phyloP scores from a whole-genome alignment of 1,140 invertebrate species.

The Drosophila lini region DNA sequence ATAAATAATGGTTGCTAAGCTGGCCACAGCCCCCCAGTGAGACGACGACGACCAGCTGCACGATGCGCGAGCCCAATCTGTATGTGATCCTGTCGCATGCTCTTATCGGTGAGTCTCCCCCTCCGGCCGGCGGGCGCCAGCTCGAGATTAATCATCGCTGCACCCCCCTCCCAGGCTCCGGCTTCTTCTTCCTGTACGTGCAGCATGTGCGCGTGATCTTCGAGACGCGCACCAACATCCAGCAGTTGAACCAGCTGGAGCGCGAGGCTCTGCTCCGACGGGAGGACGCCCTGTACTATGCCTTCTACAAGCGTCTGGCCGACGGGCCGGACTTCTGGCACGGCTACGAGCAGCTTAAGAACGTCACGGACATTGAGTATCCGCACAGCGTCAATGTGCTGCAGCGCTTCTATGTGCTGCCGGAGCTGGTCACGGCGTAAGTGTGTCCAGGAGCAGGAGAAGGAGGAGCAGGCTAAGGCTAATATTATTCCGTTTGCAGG shows the following conservation, averaged over 20 bases:
- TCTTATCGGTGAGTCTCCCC: constrained; percentile 68
- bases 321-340: constrained; percentile 72
- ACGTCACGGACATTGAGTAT: constrained; percentile 81
- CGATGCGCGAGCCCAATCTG: constrained; percentile 73
- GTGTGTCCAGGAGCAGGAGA: constrained; percentile 1
- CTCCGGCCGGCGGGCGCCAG: constrained; percentile 6
- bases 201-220: constrained; percentile 79
- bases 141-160: background rate
- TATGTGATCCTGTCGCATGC: constrained; percentile 75
- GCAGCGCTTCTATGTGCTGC: constrained; percentile 76
- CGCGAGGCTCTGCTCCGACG: constrained; percentile 70
- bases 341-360: constrained; percentile 72
- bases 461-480: background rate
- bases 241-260: constrained; percentile 72
- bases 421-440: constrained; percentile 77
- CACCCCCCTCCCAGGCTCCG: constrained; percentile 56
- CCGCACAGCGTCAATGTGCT: constrained; percentile 78
- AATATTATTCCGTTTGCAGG: constrained; percentile 19
- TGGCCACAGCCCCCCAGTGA: constrained; percentile 24
- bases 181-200: constrained; percentile 82
- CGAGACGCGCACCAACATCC: constrained; percentile 76
- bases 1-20: constrained; percentile 51
- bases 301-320: constrained; percentile 81
- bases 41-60: constrained; percentile 36
- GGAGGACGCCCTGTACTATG: constrained; percentile 81